These are phyloP conservation scores for Pipistrellus kuhlii DNA, from an alignment of 2,797 vertebrate genomes.

Conservation along the genomic window DNA sequence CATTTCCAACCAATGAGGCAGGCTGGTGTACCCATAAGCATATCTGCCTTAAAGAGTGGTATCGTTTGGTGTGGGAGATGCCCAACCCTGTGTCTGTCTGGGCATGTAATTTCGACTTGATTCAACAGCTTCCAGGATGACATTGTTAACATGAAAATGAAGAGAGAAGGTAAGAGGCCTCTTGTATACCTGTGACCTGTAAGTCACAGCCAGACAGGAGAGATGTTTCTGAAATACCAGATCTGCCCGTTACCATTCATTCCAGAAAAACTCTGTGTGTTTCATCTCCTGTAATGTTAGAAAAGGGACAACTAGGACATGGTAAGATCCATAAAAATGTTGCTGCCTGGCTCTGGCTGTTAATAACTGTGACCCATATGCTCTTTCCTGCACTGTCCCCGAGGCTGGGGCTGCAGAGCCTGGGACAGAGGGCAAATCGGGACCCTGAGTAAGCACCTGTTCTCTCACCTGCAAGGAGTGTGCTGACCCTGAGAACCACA, in stretches of 20 bases:
- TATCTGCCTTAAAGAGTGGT: background rate
- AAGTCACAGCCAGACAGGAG: background rate
- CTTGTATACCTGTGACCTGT: background rate
- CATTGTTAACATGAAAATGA: background rate
- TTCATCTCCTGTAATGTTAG: background rate
- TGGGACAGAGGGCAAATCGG: too few relatives aligned
- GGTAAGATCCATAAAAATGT: background rate
- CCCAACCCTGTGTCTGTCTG: accelerated
- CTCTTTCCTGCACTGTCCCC: background rate
- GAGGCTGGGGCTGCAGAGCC: background rate
- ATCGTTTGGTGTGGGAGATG: accelerated
- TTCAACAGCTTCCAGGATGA: background rate
- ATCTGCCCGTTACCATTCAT: accelerated
- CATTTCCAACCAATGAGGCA: background rate
- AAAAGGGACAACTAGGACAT: background rate
- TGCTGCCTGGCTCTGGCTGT: background rate
- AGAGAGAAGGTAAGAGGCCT: background rate
- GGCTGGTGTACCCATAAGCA: background rate
- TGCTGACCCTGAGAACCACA: slow-evolving; percentile 94
- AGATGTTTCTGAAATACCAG: background rate
- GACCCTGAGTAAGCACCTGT: accelerated
- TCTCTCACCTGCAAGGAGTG: slow-evolving; percentile 89
- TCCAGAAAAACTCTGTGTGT: background rate
- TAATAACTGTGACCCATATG: too few relatives aligned
- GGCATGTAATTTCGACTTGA: background rate